Conservation (phyloP, 2,113 vertebrate species). For the Burhinus oedicnemus region DNA sequence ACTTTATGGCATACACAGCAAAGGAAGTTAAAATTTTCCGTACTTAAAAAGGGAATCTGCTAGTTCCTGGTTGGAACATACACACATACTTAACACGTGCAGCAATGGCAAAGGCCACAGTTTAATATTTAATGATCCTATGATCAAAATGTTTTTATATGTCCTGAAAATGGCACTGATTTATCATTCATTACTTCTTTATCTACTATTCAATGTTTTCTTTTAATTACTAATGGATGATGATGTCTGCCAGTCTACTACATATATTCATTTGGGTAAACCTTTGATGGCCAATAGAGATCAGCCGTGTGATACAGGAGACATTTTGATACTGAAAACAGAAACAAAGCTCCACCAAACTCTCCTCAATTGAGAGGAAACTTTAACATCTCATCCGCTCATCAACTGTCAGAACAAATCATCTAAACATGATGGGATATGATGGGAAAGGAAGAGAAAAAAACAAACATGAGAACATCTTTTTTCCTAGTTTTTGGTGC, state of each 20-base stretch:
- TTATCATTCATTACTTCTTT: neutral
- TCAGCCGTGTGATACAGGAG: neutral
- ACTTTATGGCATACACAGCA: neutral
- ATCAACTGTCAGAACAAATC: neutral
- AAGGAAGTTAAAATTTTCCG: neutral
- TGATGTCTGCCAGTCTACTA: neutral
- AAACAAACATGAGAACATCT: accelerated
- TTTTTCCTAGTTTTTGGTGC: neutral
- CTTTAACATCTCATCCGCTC: neutral
- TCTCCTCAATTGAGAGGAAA: neutral
- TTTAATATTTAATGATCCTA: neutral
- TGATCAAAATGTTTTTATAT: neutral
- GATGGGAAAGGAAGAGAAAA: neutral
- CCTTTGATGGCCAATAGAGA: neutral
- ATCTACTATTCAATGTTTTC: accelerated
- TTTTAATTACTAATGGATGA: neutral
- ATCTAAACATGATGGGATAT: neutral
- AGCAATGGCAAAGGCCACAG: neutral
- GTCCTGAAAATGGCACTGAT: neutral
- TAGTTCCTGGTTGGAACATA: neutral
- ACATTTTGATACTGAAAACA: neutral
- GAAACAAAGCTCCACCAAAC: neutral
- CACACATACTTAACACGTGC: neutral
- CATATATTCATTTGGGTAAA: neutral
- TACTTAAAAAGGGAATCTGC: neutral